Base-by-base conservation (phyloP, 2,113 vertebrate species). In the Copsychus sechellarum region DNA sequence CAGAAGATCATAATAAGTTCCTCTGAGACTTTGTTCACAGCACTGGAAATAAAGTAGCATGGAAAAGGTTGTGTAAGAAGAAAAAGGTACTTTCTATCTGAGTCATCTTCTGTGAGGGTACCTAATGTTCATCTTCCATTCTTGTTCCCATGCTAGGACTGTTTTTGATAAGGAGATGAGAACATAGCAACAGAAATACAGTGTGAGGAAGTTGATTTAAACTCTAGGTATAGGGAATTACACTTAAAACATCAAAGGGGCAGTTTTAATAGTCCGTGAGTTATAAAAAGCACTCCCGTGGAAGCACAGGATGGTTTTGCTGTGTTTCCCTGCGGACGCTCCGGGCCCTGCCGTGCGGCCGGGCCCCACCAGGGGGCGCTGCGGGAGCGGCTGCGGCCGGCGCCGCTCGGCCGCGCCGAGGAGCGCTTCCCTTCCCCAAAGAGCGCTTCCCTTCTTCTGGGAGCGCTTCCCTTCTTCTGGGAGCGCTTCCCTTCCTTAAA, bases 271-370 rank as follows among this genome's bases (percentile, higher is more conserved):
- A 56, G 50, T 8, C 4, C 6, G 12, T 5, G 26, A 25, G 33
- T 26, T 51, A 12, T 5, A 12, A 5, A 5, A 28, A 28, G 5
- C 1, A 1, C 14, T 4, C 3, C 16, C 12, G 0, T 6, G 17
- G 21, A 2, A 29, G 57, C 54, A 5, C 29, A 3, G 13, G 51
- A 0, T 6, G 12, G 0, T n/a, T 58, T 23, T 8, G 45, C 54
- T 29, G 31, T 15, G 20, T 26, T 33, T 18, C 14, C 17, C 33
- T 17, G n/a, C n/a, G 6, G 23, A 2, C 3, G 62, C 62, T 43
- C 61, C 13, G 24, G 12, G 24, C 24, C 24, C 48, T 15, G 50
- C 50, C 9, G 28, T 6, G 26, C 51, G 11, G 26, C 11, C 33
- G 18, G 9, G 3, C 14, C 50, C 76, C 86, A 8, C 6, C 60